Base-by-base conservation (phyloP, 35 echinoderm and acorn worm species). In the Hemicentrotus pulcherrimus region DNA sequence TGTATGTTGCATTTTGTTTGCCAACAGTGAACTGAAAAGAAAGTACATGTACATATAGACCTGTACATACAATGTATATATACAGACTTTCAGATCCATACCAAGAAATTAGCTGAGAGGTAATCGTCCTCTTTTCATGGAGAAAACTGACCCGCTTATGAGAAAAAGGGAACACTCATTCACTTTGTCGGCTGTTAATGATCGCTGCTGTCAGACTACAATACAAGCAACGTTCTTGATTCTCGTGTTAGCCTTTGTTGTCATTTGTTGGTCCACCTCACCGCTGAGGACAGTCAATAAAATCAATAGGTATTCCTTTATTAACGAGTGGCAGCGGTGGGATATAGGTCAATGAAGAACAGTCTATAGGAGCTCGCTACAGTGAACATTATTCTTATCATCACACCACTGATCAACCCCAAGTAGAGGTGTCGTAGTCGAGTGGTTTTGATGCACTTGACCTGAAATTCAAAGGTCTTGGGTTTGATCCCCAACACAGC, bases 291-390 rank as follows among this genome's bases (percentile, higher is more conserved):
- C 65, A 78, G 65, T 78, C 65, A 78, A 78, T 78, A 78, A n/a
- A 78, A 78, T 78, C 65, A 78, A 78, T 78, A n/a, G 22, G 65
- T 78, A 78, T 78, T 78, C 65, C 65, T 78, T 78, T 78, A 78
- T 78, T 78, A 78, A 78, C n/a, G 65, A n/a, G 3, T 78, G 65
- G 0, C 65, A 78, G 65, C 65, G 65, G 65, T 78, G 65, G 65
- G 65, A 78, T 78, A n/a, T 41, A n/a, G 65, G 28, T 78, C 65
- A 78, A 78, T 78, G 65, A 78, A 28, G 18, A 0, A 78, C 65
- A 78, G 6, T 78, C 52, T 14, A 59, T 1, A 41, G 35, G 35
- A 41, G 35, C 35, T 41, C 35, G 35, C 35, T 41, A 41, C 35
- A 41, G 35, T 41, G 1, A 41, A 41, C 35, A 1, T 41, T 41